These are phyloP conservation scores for Sicus ferrugineus DNA, from an alignment of 2,888 invertebrate genomes.

Conservation along the genomic window DNA sequence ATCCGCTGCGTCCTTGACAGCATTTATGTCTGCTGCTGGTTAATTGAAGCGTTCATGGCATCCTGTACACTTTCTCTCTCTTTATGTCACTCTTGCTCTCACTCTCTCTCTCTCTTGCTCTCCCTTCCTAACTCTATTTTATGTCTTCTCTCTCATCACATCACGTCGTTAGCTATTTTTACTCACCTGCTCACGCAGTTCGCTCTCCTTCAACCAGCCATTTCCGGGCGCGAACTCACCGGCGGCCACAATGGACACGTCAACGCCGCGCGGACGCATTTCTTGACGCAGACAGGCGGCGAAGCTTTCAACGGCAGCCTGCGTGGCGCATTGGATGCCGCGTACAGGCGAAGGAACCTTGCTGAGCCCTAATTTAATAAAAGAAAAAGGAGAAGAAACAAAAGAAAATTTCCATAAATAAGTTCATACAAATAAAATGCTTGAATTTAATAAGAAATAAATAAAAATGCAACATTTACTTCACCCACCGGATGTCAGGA, in stretches of 20 bases:
- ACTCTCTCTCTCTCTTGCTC: too few relatives aligned
- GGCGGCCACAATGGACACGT: slow-evolving; percentile 85
- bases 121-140: not conserved
- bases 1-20: not conserved
- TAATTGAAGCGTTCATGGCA: not conserved
- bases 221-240: slow-evolving; percentile 82
- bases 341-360: slow-evolving; percentile 82
- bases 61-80: too few relatives aligned
- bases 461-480: not conserved
- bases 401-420: too few relatives aligned
- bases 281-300: slow-evolving; percentile 83
- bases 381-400: too few relatives aligned
- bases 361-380: slow-evolving; percentile 71
- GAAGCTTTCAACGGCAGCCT: too few relatives aligned
- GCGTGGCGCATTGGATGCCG: too few relatives aligned
- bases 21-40: not conserved
- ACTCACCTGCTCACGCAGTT: slow-evolving; percentile 70
- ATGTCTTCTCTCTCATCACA: not conserved
- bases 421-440: not conserved
- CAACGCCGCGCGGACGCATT: slow-evolving; percentile 80
- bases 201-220: slow-evolving; percentile 76
- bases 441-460: not conserved
- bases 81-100: too few relatives aligned
- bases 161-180: not conserved
- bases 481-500: slow-evolving; percentile 75